These are phyloP conservation scores for Tetrao urogallus DNA, from an alignment of 2,113 vertebrate species.

Conservation along the genomic window DNA sequence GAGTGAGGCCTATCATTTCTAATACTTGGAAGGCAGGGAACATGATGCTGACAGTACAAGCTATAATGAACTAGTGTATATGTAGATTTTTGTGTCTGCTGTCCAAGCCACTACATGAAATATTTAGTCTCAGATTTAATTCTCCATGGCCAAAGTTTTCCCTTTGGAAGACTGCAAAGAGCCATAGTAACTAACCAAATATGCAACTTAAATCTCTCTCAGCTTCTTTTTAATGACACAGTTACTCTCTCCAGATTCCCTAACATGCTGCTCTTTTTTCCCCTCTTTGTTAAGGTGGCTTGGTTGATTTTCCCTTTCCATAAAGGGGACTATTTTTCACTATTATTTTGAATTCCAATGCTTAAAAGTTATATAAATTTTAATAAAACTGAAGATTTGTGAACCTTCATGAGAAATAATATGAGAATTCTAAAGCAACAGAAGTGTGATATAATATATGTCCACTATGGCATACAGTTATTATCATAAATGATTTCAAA, in stretches of 20 bases:
- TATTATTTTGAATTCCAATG: neutral
- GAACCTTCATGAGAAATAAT: neutral
- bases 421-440: neutral
- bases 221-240: constrained; percentile 52
- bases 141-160: constrained; percentile 42
- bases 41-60: constrained; percentile 4
- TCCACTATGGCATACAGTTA: neutral
- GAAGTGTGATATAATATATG: neutral
- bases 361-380: neutral
- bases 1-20: neutral
- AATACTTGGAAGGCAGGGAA: neutral
- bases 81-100: constrained; percentile 36
- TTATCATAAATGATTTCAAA: neutral
- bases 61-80: constrained; percentile 6
- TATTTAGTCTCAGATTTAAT: constrained; percentile 57
- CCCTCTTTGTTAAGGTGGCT: constrained; percentile 23
- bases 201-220: constrained; percentile 42
- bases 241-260: constrained; percentile 29
- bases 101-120: constrained; percentile 43
- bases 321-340: neutral
- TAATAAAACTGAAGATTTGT: neutral
- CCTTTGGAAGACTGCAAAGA: constrained; percentile 47
- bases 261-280: neutral
- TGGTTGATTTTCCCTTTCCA: neutral
- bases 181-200: constrained; percentile 59